Conservation (phyloP, 1,140 invertebrate species). For the Drosophila pallidifrons region DNA sequence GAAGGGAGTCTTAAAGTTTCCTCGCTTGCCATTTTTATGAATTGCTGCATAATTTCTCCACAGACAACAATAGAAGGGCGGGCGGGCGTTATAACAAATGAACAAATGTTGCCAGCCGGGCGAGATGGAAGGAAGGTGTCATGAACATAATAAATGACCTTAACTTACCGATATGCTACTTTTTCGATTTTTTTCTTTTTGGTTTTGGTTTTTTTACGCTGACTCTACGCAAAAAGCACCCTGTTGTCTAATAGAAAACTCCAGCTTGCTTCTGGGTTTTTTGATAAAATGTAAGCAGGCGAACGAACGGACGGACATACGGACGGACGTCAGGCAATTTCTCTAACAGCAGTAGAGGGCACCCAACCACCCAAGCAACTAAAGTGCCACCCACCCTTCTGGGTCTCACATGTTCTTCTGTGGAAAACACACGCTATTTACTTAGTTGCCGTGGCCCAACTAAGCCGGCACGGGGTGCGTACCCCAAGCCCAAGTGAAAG, state of each 20-base stretch:
- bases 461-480: conserved; percentile 22
- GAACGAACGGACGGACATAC: neutral
- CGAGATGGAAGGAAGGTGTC: conserved; percentile 60
- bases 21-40: conserved; percentile 66
- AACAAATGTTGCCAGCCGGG: conserved; percentile 68
- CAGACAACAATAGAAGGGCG: conserved; percentile 60
- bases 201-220: conserved; percentile 47
- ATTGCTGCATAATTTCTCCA: conserved; percentile 74
- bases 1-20: conserved; percentile 42
- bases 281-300: conserved; percentile 41
- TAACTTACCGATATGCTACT: conserved; percentile 69
- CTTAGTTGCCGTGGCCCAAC: conserved; percentile 40
- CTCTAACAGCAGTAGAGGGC: conserved; percentile 38
- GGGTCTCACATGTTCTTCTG: conserved; percentile 52
- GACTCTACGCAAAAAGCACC: conserved; percentile 65
- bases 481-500: conserved; percentile 29
- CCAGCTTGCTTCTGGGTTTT: conserved; percentile 20
- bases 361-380: conserved; percentile 31
- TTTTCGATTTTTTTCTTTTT: conserved; percentile 45
- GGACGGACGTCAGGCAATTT: conserved; percentile 43
- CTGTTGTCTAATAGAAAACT: conserved; percentile 77
- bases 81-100: conserved; percentile 63
- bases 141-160: conserved; percentile 79
- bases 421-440: conserved; percentile 66
- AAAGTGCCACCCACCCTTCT: conserved; percentile 34